A percentile compares a stretch with the other conserved stretches of the same genome.
phyloP scores from a whole-genome alignment of 2,113 vertebrate genomes.

The Oreotrochilus melanogaster region DNA sequence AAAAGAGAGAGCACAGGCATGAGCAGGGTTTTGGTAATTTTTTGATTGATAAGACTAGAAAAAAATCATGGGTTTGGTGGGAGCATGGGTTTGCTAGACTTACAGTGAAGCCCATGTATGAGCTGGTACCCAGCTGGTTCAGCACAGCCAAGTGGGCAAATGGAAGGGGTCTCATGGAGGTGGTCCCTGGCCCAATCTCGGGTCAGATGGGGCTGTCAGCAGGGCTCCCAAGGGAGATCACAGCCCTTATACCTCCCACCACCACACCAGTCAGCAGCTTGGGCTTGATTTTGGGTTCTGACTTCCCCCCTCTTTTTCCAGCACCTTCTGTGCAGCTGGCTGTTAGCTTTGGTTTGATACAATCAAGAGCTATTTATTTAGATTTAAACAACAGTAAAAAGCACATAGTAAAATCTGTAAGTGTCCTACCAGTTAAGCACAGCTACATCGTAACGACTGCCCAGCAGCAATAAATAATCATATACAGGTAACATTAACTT shows the following conservation, averaged over 20 bases:
- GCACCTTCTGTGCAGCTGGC: background rate
- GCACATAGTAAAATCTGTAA: constrained; percentile 49
- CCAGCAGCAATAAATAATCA: constrained; percentile 68
- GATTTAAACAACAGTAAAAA: constrained; percentile 67
- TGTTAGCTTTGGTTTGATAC: background rate
- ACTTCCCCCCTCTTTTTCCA: background rate
- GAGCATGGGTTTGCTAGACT: background rate
- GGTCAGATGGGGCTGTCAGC: background rate
- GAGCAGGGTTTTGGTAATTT: background rate
- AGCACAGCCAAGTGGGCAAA: background rate
- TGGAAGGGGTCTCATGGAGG: background rate
- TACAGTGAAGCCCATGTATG: fast-evolving
- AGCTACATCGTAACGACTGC: constrained; percentile 35
- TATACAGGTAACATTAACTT: constrained; percentile 59
- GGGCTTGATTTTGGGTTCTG: background rate
- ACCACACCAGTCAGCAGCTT: background rate
- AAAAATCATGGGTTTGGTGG: background rate
- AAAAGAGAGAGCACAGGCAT: background rate
- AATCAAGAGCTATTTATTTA: constrained; percentile 43
- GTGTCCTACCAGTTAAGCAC: constrained; percentile 58
- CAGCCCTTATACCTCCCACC: background rate
- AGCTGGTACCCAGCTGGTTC: background rate
- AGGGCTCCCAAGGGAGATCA: background rate
- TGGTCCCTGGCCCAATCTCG: background rate
- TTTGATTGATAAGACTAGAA: background rate